Evolutionary conservation across 2,888 invertebrate species (phyloP).

Genomic region (Drosophila lutescens): DNA sequence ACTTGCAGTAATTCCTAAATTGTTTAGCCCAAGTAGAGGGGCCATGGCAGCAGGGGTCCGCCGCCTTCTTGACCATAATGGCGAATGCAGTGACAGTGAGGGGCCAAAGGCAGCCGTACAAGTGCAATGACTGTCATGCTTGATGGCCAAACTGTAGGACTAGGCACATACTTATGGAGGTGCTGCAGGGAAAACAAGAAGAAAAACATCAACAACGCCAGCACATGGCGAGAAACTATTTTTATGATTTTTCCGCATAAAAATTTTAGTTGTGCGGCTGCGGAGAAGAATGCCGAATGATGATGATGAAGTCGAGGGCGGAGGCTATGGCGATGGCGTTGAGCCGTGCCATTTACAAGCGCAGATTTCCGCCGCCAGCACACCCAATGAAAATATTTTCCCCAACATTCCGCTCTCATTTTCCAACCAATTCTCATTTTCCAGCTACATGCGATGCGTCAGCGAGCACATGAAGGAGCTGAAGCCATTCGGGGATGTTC

Average conservation of each 20-base stretch:
- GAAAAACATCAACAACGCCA: constrained; percentile 18
- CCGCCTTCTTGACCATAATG: constrained; percentile 23
- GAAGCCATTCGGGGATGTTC: constrained; percentile 97
- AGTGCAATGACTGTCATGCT: constrained; percentile 69
- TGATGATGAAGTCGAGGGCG: constrained; percentile 10
- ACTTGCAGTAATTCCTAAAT: constrained; percentile 51
- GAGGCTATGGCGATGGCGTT: constrained; percentile 29
- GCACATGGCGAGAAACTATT: constrained; percentile 60
- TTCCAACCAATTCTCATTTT: constrained; percentile 45
- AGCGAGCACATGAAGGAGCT: constrained; percentile 96
- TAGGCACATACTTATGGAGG: constrained; percentile 13
- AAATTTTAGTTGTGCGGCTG: constrained; percentile 21
- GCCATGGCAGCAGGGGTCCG: background rate
- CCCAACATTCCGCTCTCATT: constrained; percentile 21
- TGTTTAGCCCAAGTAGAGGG: constrained; percentile 35
- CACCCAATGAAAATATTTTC: constrained; percentile 43
- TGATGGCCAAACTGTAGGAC: constrained; percentile 46
- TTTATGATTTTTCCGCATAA: constrained; percentile 67
- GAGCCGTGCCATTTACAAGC: constrained; percentile 60
- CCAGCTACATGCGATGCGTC: constrained; percentile 93
- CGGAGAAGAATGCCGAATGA: constrained; percentile 3
- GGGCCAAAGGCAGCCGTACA: constrained; percentile 64
- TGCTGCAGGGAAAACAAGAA: background rate
- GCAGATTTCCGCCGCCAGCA: constrained; percentile 57
- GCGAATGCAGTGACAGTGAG: constrained; percentile 25